Percentiles rank a stretch among this genome's conserved stretches.
These are phyloP conservation scores for Otus sunia DNA, from an alignment of 2,113 vertebrate species.

Conservation along the genomic window DNA sequence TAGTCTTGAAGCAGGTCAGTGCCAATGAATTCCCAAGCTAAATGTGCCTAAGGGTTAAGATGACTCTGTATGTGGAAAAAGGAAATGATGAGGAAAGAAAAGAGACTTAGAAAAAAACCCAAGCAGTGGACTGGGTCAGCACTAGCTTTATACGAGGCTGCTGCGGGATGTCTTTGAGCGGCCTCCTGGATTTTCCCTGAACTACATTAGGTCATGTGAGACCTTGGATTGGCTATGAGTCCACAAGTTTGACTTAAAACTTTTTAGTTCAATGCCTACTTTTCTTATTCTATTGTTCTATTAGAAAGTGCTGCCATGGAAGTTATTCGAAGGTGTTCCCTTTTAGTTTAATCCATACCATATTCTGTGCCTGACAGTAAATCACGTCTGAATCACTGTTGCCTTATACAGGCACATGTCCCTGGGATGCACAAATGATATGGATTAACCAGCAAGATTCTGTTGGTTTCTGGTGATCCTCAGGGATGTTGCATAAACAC, in stretches of 20 bases:
- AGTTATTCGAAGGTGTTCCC: background rate
- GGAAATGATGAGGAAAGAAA: background rate
- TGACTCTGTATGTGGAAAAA: background rate
- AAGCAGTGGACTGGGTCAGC: background rate
- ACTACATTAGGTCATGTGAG: background rate
- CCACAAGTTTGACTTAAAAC: background rate
- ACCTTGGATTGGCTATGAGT: background rate
- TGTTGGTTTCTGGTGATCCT: background rate
- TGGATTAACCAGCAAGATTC: background rate
- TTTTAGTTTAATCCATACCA: background rate
- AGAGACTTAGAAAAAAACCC: background rate
- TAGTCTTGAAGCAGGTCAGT: background rate
- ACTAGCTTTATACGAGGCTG: background rate
- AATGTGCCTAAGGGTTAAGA: background rate
- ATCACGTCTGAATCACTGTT: background rate
- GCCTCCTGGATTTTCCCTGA: background rate
- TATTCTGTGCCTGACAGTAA: background rate
- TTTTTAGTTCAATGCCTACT: background rate
- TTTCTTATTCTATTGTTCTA: background rate
- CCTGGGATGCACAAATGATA: background rate
- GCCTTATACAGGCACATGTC: background rate
- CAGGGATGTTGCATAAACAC: background rate
- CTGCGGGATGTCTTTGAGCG: background rate
- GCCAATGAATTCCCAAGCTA: background rate
- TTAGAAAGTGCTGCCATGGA: background rate